A percentile compares a stretch with the other conserved stretches of the same genome.
Evolutionary conservation across 1,140 invertebrate species (phyloP).

Genomic region (Microplitis demolitor): DNA sequence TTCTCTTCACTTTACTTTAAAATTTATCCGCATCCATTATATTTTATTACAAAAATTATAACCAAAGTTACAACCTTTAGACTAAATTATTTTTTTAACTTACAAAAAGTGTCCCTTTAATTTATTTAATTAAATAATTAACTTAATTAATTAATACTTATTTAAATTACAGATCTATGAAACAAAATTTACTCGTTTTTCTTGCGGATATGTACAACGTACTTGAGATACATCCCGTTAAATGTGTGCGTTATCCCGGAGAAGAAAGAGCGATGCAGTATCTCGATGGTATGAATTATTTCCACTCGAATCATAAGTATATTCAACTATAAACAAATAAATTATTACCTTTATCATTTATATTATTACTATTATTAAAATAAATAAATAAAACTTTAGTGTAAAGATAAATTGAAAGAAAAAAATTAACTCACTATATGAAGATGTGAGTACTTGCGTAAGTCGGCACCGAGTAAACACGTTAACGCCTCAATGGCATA

Average conservation of each 20-base stretch:
- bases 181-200: constrained; percentile 91
- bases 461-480: constrained; percentile 18
- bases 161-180: constrained; percentile 74
- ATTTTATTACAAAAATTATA: too few relatives aligned
- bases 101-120: too few relatives aligned
- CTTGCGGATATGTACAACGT: constrained; percentile 95
- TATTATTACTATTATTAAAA: neutral
- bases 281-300: constrained; percentile 55
- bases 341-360: neutral
- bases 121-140: too few relatives aligned
- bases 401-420: neutral
- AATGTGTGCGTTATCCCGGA: constrained; percentile 82
- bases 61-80: too few relatives aligned
- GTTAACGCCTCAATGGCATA: neutral
- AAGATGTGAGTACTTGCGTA: neutral
- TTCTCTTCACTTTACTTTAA: neutral
- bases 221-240: constrained; percentile 90
- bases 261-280: constrained; percentile 57
- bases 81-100: too few relatives aligned
- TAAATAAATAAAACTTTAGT: neutral
- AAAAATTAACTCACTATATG: constrained; percentile 5
- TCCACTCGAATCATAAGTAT: constrained; percentile 14
- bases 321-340: neutral
- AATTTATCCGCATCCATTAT: neutral
- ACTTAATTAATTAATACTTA: neutral